A percentile compares a stretch with the other conserved stretches of the same genome.
Conservation (phyloP, 2,888 invertebrate genomes). For the Cosmopolites sordidus region DNA sequence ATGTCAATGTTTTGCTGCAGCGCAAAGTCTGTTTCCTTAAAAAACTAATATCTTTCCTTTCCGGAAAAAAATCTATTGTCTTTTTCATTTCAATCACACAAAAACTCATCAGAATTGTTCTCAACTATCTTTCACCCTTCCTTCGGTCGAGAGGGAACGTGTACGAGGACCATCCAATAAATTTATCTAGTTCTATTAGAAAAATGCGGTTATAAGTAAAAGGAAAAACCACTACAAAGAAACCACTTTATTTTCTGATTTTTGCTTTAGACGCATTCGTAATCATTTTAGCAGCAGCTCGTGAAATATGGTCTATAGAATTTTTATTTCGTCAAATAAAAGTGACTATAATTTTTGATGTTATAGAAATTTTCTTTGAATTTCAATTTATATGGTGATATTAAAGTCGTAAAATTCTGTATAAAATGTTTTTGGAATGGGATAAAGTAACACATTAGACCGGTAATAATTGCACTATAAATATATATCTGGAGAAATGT, state of each 20-base stretch:
- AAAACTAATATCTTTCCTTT: constrained; percentile 15
- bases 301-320: too few relatives aligned
- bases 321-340: too few relatives aligned
- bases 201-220: constrained; percentile 11
- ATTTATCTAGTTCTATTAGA: constrained; percentile 10
- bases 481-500: too few relatives aligned
- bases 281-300: neutral
- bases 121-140: constrained; percentile 15
- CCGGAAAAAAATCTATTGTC: constrained; percentile 16
- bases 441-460: too few relatives aligned
- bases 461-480: too few relatives aligned
- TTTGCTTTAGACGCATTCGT: neutral
- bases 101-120: constrained; percentile 18
- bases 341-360: too few relatives aligned
- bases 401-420: too few relatives aligned
- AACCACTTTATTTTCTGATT: constrained; percentile 12
- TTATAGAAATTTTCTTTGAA: too few relatives aligned
- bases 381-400: too few relatives aligned
- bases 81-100: constrained; percentile 19
- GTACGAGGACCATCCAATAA: constrained; percentile 17
- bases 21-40: neutral
- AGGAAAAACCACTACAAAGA: constrained; percentile 10
- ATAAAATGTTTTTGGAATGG: too few relatives aligned
- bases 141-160: constrained; percentile 12
- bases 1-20: too few relatives aligned